phyloP scores from a whole-genome alignment of 2,888 invertebrate genomes.

The Drosophila differens region DNA sequence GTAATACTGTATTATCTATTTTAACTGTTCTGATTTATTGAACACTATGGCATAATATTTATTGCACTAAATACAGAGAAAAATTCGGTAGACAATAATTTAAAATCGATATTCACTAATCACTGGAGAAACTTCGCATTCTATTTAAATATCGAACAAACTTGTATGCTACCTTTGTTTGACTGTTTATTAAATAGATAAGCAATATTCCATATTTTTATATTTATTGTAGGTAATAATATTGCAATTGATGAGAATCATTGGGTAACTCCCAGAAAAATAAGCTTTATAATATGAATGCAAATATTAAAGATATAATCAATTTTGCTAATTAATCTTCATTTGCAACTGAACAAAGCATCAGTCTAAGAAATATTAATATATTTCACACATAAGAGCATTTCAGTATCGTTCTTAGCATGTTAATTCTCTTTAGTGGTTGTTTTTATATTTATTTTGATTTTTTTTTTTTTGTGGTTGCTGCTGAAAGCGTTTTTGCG shows the following conservation, averaged over 20 bases:
- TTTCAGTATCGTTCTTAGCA: slow-evolving; percentile 8
- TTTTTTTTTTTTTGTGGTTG: slow-evolving; percentile 13
- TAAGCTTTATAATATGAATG: background rate
- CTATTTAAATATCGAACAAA: background rate
- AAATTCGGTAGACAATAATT: background rate
- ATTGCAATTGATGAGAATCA: background rate
- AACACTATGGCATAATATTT: background rate
- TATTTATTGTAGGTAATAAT: background rate
- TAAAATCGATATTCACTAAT: background rate
- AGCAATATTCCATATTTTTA: background rate
- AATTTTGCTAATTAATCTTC: background rate
- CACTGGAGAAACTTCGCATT: background rate
- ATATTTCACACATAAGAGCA: slow-evolving; percentile 19
- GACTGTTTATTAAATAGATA: background rate
- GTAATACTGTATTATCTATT: background rate
- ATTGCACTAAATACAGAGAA: background rate
- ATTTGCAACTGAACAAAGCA: background rate
- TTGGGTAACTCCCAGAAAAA: background rate
- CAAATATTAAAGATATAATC: background rate
- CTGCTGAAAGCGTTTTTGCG: slow-evolving; percentile 33
- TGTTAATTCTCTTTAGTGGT: background rate
- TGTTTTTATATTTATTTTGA: slow-evolving; percentile 3
- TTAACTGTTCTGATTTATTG: background rate
- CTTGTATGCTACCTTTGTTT: background rate
- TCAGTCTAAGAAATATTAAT: background rate